phyloP scores from a whole-genome alignment of 2,888 invertebrate species.

The Cyclophora punctaria region DNA sequence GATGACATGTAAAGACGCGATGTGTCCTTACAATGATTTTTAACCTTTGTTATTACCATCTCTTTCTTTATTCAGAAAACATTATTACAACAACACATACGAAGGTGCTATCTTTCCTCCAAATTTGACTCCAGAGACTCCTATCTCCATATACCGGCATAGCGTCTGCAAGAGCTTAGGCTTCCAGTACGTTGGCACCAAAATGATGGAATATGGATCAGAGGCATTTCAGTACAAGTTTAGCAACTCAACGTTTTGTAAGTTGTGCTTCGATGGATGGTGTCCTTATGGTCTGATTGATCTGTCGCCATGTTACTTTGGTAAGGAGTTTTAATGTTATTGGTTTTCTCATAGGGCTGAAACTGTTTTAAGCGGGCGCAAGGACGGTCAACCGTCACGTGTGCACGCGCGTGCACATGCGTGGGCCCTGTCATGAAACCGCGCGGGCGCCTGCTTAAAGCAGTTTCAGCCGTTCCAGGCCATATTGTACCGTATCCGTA shows the following conservation, averaged over 20 bases:
- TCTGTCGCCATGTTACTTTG: slow-evolving; percentile 79
- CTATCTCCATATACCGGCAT: slow-evolving; percentile 79
- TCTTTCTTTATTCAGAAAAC: slow-evolving; percentile 9
- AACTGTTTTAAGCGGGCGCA: too few relatives aligned
- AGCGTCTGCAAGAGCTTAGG: slow-evolving; percentile 76
- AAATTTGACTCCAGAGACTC: slow-evolving; percentile 62
- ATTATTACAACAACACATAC: slow-evolving; percentile 76
- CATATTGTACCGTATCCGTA: too few relatives aligned
- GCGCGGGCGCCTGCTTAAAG: too few relatives aligned
- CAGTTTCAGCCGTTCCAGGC: too few relatives aligned
- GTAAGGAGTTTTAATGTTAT: slow-evolving; percentile 7
- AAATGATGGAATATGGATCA: slow-evolving; percentile 9
- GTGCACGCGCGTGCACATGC: too few relatives aligned
- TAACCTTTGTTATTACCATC: not conserved
- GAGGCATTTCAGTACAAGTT: slow-evolving; percentile 13
- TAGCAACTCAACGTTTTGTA: slow-evolving; percentile 7
- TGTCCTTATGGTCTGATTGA: slow-evolving; percentile 77
- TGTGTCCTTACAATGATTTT: too few relatives aligned
- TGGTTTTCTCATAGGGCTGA: too few relatives aligned
- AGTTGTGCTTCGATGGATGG: slow-evolving; percentile 29
- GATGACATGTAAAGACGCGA: too few relatives aligned
- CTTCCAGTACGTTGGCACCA: slow-evolving; percentile 7
- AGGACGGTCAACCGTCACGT: too few relatives aligned
- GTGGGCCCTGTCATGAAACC: too few relatives aligned
- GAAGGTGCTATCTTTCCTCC: slow-evolving; percentile 83